phyloP scores from a whole-genome alignment of 2,888 invertebrate genomes.

The Pachymerium ferrugineum region DNA sequence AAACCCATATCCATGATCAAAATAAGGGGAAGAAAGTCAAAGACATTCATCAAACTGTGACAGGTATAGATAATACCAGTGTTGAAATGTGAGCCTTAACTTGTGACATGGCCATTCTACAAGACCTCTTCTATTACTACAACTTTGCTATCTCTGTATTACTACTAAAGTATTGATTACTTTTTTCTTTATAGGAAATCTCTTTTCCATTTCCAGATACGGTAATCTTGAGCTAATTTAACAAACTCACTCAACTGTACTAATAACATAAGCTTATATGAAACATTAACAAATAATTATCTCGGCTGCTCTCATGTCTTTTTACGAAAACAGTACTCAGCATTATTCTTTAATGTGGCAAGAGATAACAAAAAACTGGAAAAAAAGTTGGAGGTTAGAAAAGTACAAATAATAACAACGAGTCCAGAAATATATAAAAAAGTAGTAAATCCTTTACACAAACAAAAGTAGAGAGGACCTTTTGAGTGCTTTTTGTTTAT shows the following conservation, averaged over 20 bases:
- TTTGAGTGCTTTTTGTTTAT: slow-evolving; percentile 20
- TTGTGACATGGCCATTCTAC: slow-evolving; percentile 3
- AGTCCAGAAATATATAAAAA: too few relatives aligned
- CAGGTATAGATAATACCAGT: neutral
- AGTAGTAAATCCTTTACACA: too few relatives aligned
- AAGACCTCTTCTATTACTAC: neutral
- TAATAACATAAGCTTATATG: neutral
- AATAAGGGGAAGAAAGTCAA: neutral
- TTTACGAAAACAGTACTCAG: neutral
- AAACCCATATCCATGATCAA: neutral
- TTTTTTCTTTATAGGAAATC: too few relatives aligned
- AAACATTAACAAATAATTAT: neutral
- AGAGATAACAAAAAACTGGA: too few relatives aligned
- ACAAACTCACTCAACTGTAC: too few relatives aligned
- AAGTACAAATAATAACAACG: too few relatives aligned
- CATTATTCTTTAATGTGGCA: neutral
- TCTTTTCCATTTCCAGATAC: too few relatives aligned
- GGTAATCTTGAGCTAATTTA: neutral
- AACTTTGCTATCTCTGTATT: neutral
- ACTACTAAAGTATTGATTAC: neutral
- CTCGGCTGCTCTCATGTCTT: too few relatives aligned
- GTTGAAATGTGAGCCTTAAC: too few relatives aligned
- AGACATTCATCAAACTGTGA: neutral
- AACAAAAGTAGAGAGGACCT: neutral
- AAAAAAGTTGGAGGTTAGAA: too few relatives aligned